These are phyloP conservation scores for Phengaris alcon DNA, from an alignment of 2,888 invertebrate species.

Conservation along the genomic window DNA sequence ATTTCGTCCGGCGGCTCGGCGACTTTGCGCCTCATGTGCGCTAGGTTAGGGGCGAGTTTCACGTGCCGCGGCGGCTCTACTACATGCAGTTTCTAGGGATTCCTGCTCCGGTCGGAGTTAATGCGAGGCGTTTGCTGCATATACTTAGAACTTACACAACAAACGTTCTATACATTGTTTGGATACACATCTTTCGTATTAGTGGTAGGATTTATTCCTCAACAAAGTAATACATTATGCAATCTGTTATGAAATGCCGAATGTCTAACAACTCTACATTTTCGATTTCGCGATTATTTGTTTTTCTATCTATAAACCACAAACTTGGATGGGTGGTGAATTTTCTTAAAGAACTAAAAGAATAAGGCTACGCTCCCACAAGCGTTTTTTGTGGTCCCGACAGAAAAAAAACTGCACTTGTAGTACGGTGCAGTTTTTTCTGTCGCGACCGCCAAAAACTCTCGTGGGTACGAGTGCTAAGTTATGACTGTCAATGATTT, in stretches of 20 bases:
- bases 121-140: constrained; percentile 17
- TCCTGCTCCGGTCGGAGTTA: background rate
- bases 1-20: constrained; percentile 51
- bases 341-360: too few relatives aligned
- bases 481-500: too few relatives aligned
- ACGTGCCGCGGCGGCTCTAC: constrained; percentile 5
- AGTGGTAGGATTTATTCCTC: background rate
- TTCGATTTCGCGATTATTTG: too few relatives aligned
- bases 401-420: too few relatives aligned
- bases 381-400: too few relatives aligned
- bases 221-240: background rate
- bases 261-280: background rate
- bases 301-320: too few relatives aligned
- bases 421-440: too few relatives aligned
- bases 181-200: background rate
- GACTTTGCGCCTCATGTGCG: constrained; percentile 48
- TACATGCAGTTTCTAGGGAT: constrained; percentile 21
- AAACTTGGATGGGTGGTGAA: too few relatives aligned
- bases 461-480: too few relatives aligned
- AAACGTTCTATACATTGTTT: background rate
- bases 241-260: background rate
- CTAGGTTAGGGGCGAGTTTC: constrained; percentile 52
- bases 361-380: too few relatives aligned
- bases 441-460: too few relatives aligned
- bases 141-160: constrained; percentile 3